Evolutionary conservation across 2,797 vertebrate species (phyloP).

Genomic region (Fundulus diaphanus): DNA sequence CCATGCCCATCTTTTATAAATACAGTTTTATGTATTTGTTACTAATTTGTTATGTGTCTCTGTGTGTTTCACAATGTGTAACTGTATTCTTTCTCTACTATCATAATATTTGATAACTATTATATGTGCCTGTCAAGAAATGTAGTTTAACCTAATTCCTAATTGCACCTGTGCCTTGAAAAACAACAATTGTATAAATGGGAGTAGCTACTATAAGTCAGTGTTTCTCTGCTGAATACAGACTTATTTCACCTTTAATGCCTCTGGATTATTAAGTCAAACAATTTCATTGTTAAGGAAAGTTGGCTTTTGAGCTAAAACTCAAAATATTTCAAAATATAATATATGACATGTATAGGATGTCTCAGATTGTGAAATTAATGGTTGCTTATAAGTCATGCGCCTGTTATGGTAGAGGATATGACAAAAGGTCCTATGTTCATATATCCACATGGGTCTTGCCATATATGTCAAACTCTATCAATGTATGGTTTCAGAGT

Average conservation of each 20-base stretch:
- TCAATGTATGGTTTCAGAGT: conserved; percentile 17
- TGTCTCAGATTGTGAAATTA: background rate
- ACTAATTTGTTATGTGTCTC: conserved; percentile 32
- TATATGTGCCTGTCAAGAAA: conserved; percentile 13
- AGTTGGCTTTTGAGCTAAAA: background rate
- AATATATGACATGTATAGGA: too few species aligned
- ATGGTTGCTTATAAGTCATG: too few species aligned
- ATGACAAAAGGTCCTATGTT: background rate
- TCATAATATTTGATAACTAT: background rate
- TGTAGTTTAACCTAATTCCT: conserved; percentile 1
- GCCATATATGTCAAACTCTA: background rate
- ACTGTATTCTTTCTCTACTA: background rate
- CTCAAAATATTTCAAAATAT: background rate
- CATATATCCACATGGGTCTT: background rate
- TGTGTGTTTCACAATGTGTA: background rate
- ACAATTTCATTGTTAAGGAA: background rate
- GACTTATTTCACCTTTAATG: background rate
- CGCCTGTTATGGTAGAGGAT: background rate
- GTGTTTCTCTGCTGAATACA: background rate
- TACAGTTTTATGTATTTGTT: conserved; percentile 20
- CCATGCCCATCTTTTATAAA: conserved; percentile 9
- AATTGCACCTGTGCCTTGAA: conserved; percentile 57
- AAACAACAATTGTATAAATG: background rate
- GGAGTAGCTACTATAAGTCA: background rate
- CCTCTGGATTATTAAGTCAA: background rate